Evolutionary conservation across 2,113 vertebrate genomes (phyloP).

Genomic region (Strigops habroptila): DNA sequence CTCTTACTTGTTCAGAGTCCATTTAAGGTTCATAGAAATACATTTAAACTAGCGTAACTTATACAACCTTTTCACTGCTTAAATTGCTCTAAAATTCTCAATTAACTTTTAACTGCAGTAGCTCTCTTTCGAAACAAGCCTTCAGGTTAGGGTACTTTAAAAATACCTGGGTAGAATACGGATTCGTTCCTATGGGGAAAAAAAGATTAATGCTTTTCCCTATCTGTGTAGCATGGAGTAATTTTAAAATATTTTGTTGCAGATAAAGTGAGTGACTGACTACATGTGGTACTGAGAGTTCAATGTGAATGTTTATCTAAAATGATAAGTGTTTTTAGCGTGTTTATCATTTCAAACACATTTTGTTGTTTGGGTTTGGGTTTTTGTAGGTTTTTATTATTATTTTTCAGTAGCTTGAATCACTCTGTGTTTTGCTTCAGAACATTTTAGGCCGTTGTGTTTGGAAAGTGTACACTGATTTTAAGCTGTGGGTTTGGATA

Average conservation of each 20-base stretch:
- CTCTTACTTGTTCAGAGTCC: background rate
- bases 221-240: background rate
- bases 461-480: background rate
- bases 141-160: background rate
- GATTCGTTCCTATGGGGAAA: background rate
- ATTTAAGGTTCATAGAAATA: background rate
- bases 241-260: background rate
- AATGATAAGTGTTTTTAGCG: background rate
- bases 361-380: background rate
- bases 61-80: background rate
- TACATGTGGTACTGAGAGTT: background rate
- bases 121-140: background rate
- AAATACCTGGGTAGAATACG: background rate
- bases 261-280: background rate
- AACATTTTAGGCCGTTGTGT: background rate
- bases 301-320: background rate
- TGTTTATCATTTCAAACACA: rapidly evolving
- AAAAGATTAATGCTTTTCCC: background rate
- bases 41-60: background rate
- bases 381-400: background rate
- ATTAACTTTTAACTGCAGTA: background rate
- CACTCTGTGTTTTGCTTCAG: background rate
- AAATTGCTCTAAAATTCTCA: background rate
- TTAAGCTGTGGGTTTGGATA: background rate
- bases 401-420: background rate